phyloP scores from a whole-genome alignment of 2,888 invertebrate genomes.

The Melieria omissa region DNA sequence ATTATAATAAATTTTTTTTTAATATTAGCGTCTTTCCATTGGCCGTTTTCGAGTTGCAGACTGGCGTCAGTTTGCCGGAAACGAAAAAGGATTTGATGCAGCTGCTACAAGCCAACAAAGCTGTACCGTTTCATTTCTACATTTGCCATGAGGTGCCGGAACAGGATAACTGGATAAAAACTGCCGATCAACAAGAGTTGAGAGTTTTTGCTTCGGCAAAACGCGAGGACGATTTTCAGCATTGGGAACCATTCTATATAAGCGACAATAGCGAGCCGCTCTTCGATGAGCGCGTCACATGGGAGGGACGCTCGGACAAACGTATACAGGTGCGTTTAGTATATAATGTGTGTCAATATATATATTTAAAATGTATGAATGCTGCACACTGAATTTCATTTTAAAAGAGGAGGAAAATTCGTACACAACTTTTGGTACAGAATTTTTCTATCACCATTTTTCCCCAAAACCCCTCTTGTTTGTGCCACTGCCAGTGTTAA shows the following conservation, averaged over 20 bases:
- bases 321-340: background rate
- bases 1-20: too few relatives aligned
- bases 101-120: conserved; percentile 40
- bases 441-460: background rate
- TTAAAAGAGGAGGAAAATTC: too few relatives aligned
- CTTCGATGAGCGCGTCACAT: conserved; percentile 89
- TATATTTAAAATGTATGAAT: too few relatives aligned
- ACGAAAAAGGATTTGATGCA: conserved; percentile 51
- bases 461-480: too few relatives aligned
- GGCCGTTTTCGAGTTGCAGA: conserved; percentile 53
- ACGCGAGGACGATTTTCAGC: conserved; percentile 74
- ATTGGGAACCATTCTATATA: conserved; percentile 93
- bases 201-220: conserved; percentile 77
- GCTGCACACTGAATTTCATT: too few relatives aligned
- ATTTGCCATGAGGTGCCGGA: conserved; percentile 49
- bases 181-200: conserved; percentile 28
- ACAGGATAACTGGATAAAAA: conserved; percentile 43
- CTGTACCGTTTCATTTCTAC: conserved; percentile 47
- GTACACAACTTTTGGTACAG: too few relatives aligned
- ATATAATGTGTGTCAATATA: too few relatives aligned
- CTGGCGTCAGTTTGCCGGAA: conserved; percentile 46
- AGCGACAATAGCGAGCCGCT: conserved; percentile 87
- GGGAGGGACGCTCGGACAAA: conserved; percentile 81
- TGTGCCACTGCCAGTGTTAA: too few relatives aligned
- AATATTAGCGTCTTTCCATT: conserved; percentile 49